Conservation (phyloP, 2,113 vertebrate genomes). For the Corydoras sp. region DNA sequence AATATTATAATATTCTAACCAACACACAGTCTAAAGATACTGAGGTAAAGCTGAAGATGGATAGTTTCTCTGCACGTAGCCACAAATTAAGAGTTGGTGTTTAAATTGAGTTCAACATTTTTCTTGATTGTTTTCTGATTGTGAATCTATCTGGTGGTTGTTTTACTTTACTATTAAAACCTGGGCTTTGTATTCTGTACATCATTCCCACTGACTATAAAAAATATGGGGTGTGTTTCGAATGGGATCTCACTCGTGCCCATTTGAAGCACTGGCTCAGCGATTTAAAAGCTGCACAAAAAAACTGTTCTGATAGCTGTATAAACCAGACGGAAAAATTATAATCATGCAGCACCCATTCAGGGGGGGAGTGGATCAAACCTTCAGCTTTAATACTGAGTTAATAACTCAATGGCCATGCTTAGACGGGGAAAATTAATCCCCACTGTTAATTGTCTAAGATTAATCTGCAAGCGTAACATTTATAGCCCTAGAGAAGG, state of each 20-base stretch:
- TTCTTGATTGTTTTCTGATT: too few relatives aligned
- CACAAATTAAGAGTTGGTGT: too few relatives aligned
- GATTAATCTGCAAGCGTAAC: constrained; percentile 17
- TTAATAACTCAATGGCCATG: constrained; percentile 37
- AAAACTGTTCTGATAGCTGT: background rate
- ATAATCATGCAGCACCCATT: constrained; percentile 22
- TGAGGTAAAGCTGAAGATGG: too few relatives aligned
- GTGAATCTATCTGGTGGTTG: too few relatives aligned
- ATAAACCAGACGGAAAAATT: constrained; percentile 13
- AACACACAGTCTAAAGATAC: too few relatives aligned
- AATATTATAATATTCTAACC: too few relatives aligned
- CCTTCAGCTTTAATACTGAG: constrained; percentile 29
- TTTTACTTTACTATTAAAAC: too few relatives aligned
- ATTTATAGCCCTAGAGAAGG: constrained; percentile 23
- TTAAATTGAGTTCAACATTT: too few relatives aligned
- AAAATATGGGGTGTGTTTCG: too few relatives aligned
- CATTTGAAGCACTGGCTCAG: background rate
- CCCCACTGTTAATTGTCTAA: constrained; percentile 20
- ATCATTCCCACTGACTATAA: too few relatives aligned
- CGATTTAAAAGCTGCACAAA: background rate
- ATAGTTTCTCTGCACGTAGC: too few relatives aligned
- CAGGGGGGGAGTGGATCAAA: background rate
- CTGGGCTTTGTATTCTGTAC: too few relatives aligned
- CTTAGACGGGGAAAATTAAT: constrained; percentile 34
- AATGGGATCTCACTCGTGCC: background rate